These are phyloP conservation scores for Dendroctonus valens DNA, from an alignment of 1,140 invertebrate genomes.

Conservation along the genomic window DNA sequence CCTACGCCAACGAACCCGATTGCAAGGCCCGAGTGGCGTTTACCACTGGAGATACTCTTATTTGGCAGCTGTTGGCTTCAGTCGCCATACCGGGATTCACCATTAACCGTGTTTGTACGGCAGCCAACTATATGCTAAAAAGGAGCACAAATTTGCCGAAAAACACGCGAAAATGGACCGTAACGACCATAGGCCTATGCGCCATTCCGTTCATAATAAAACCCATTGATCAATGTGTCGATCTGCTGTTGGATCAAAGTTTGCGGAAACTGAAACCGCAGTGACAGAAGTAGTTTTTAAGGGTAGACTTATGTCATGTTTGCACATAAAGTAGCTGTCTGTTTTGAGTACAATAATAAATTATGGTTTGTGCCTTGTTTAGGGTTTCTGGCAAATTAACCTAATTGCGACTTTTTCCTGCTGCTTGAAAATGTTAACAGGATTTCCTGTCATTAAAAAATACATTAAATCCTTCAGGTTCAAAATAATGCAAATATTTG, in stretches of 20 bases:
- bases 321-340: too few species aligned
- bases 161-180: conserved; percentile 61
- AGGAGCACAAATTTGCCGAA: conserved; percentile 54
- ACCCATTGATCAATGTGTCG: conserved; percentile 84
- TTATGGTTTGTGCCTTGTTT: too few species aligned
- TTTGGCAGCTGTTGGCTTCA: conserved; percentile 93
- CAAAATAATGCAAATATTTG: too few species aligned
- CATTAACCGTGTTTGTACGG: conserved; percentile 83
- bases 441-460: too few species aligned
- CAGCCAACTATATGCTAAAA: conserved; percentile 57
- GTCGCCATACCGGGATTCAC: conserved; percentile 88
- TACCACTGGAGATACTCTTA: conserved; percentile 77
- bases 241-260: conserved; percentile 75
- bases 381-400: too few species aligned
- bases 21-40: conserved; percentile 53
- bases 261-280: conserved; percentile 40
- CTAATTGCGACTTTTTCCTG: too few species aligned
- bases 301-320: too few species aligned
- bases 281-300: not conserved
- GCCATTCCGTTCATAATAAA: conserved; percentile 91
- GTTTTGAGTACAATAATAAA: too few species aligned
- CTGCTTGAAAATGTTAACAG: too few species aligned
- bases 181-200: conserved; percentile 75
- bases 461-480: too few species aligned
- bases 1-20: conserved; percentile 27